These are phyloP conservation scores for Tiliacea aurago DNA, from an alignment of 2,888 invertebrate genomes.

Conservation along the genomic window DNA sequence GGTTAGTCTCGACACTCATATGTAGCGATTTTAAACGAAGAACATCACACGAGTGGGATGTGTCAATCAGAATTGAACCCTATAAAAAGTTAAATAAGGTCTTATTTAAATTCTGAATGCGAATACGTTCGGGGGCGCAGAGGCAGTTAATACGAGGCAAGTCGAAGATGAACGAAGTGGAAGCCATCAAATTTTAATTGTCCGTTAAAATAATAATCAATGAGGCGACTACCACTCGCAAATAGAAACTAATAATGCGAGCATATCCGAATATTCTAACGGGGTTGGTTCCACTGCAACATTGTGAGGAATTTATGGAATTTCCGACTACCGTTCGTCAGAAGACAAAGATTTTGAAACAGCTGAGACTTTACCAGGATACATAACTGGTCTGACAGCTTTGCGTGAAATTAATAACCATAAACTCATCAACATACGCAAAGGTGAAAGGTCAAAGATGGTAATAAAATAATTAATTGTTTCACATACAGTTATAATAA, in stretches of 20 bases:
- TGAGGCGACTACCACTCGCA: conserved; percentile 86
- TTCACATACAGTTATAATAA: not conserved
- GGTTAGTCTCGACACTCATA: conserved; percentile 88
- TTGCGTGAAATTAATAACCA: not conserved
- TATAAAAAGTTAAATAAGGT: conserved; percentile 68
- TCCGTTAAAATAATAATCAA: conserved; percentile 90
- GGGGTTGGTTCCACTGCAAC: conserved; percentile 50
- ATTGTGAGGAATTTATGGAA: conserved; percentile 46
- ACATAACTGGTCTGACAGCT: conserved; percentile 4
- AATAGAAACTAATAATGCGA: conserved; percentile 81
- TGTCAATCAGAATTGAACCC: conserved; percentile 71
- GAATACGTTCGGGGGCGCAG: conserved; percentile 59
- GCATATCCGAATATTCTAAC: conserved; percentile 60
- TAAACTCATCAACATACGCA: conserved; percentile 10
- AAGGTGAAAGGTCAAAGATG: conserved; percentile 1
- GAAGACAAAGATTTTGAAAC: conserved; percentile 27
- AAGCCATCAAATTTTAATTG: conserved; percentile 90
- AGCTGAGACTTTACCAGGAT: conserved; percentile 15
- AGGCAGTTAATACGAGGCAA: conserved; percentile 76
- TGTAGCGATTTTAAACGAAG: conserved; percentile 81
- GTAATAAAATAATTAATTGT: not conserved
- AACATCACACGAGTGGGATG: conserved; percentile 74
- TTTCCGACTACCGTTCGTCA: conserved; percentile 31
- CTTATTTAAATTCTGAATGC: conserved; percentile 59
- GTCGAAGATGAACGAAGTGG: conserved; percentile 88